A percentile compares a stretch with the other conserved stretches of the same genome.
These are phyloP conservation scores for Drosophila ercepeae DNA, from an alignment of 1,140 invertebrate genomes.

Conservation along the genomic window DNA sequence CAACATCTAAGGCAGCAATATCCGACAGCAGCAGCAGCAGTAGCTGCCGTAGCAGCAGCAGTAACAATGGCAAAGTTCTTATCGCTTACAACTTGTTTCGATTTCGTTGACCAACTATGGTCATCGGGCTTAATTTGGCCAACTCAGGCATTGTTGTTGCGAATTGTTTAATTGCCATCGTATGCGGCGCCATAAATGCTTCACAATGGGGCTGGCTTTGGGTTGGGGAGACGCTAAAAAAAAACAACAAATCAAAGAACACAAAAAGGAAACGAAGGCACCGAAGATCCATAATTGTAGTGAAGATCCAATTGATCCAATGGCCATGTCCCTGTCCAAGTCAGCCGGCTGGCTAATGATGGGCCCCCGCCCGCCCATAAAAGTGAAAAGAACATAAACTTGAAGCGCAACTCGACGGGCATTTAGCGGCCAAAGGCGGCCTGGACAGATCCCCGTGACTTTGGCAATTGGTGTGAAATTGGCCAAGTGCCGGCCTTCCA, in stretches of 20 bases:
- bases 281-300: slow-evolving; percentile 47
- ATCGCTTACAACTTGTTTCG: slow-evolving; percentile 79
- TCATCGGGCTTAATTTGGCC: slow-evolving; percentile 72
- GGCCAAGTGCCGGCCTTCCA: slow-evolving; percentile 54
- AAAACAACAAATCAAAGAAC: background rate
- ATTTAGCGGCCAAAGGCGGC: slow-evolving; percentile 32
- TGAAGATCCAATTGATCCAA: slow-evolving; percentile 35
- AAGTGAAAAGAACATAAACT: slow-evolving; percentile 66
- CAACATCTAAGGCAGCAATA: slow-evolving; percentile 24
- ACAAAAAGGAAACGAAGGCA: background rate
- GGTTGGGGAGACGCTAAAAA: background rate
- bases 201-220: slow-evolving; percentile 53
- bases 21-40: slow-evolving; percentile 5
- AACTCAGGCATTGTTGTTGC: slow-evolving; percentile 66
- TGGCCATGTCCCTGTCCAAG: slow-evolving; percentile 38
- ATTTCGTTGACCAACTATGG: slow-evolving; percentile 79
- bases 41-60: too few species aligned
- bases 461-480: slow-evolving; percentile 76
- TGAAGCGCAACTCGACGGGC: slow-evolving; percentile 34
- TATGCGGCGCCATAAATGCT: slow-evolving; percentile 79
- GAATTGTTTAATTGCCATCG: slow-evolving; percentile 78
- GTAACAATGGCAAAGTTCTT: slow-evolving; percentile 63
- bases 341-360: slow-evolving; percentile 55
- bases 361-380: slow-evolving; percentile 48
- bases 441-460: slow-evolving; percentile 17